These are phyloP conservation scores for Agrenia bidenticulata DNA, from an alignment of 2,888 invertebrate genomes.

Conservation along the genomic window DNA sequence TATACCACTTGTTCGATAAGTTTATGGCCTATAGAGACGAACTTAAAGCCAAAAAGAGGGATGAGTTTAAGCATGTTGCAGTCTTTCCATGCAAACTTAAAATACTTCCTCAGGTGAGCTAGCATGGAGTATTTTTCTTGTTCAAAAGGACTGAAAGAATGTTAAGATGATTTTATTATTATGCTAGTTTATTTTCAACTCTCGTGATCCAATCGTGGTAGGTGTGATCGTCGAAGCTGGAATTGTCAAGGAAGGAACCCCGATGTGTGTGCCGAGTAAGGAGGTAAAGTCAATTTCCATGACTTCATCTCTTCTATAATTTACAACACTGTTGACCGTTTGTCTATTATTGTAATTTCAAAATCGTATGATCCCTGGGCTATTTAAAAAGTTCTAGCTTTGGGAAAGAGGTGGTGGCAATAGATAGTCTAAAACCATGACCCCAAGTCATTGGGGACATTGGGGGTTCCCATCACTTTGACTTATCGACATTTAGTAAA, in stretches of 20 bases:
- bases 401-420: too few species aligned
- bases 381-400: too few species aligned
- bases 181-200: conserved; percentile 90
- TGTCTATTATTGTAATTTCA: too few species aligned
- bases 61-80: conserved; percentile 93
- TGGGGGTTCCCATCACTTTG: too few species aligned
- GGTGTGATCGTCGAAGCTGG: conserved; percentile 96
- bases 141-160: not conserved
- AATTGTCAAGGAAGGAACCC: conserved; percentile 92
- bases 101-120: conserved; percentile 68
- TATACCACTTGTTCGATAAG: conserved; percentile 98
- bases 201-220: conserved; percentile 95
- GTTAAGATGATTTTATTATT: conserved; percentile 1
- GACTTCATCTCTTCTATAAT: too few species aligned
- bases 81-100: conserved; percentile 96
- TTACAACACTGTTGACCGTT: too few species aligned
- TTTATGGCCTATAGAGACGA: conserved; percentile 92
- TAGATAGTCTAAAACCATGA: too few species aligned
- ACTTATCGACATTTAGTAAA: too few species aligned
- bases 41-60: conserved; percentile 82
- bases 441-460: too few species aligned
- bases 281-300: conserved; percentile 74
- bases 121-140: not conserved
- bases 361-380: too few species aligned
- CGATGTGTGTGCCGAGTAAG: conserved; percentile 94